Percentiles rank a stretch among this genome's conserved stretches.
These are phyloP conservation scores for Herpetotheres cachinnans DNA, from an alignment of 2,113 vertebrate species.

Conservation along the genomic window DNA sequence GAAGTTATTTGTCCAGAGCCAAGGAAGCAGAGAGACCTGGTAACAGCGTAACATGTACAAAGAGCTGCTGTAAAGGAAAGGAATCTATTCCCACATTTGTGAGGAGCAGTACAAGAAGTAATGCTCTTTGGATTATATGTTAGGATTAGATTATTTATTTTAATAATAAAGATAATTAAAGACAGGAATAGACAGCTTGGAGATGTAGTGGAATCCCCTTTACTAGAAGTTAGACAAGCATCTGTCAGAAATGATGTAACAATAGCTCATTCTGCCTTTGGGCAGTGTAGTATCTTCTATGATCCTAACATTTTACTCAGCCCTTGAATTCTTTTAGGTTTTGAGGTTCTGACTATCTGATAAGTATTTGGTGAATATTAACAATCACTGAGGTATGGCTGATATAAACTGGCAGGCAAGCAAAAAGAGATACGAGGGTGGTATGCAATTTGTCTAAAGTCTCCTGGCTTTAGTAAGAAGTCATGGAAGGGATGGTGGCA, in stretches of 20 bases:
- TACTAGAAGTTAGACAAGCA: neutral
- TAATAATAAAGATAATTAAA: neutral
- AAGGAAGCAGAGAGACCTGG: neutral
- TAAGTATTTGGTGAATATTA: constrained; percentile 22
- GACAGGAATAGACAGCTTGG: neutral
- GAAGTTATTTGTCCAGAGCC: neutral
- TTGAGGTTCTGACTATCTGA: neutral
- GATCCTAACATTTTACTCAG: neutral
- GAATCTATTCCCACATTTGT: neutral
- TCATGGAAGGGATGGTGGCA: neutral
- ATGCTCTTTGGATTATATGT: neutral
- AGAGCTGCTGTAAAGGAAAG: neutral
- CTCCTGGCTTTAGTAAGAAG: constrained; percentile 18
- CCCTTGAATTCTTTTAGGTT: neutral
- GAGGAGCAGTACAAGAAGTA: neutral
- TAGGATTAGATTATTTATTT: neutral
- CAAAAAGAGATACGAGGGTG: neutral
- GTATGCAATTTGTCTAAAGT: neutral
- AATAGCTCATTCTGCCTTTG: neutral
- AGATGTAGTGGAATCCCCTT: neutral
- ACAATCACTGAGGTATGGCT: neutral
- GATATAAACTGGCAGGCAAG: constrained; percentile 10
- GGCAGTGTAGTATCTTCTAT: neutral
- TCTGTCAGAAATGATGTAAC: neutral
- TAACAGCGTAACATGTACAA: neutral